Evolutionary conservation across 2,113 vertebrate species (phyloP).

Genomic region (Notarius lentiginosus): DNA sequence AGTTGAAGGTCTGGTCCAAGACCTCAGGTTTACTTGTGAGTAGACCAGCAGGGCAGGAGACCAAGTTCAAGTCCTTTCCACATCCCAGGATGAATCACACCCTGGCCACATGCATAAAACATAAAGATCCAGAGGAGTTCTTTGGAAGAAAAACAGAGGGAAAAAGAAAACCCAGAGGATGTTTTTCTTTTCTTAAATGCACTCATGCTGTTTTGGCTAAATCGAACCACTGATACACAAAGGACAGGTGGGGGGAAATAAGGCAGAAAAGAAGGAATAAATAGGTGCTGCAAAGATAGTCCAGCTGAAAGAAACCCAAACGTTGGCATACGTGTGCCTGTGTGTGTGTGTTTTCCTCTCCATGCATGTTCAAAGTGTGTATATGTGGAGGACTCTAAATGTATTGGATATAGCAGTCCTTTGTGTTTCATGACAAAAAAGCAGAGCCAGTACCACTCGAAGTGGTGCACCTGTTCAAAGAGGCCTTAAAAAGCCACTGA

Average conservation of each 20-base stretch:
- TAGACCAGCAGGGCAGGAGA: conserved; percentile 48
- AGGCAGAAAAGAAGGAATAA: conserved; percentile 29
- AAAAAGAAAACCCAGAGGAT: conserved; percentile 76
- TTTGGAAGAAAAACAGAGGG: conserved; percentile 61
- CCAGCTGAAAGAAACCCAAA: conserved; percentile 35
- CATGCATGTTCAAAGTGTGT: conserved; percentile 30
- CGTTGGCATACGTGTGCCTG: conserved; percentile 23
- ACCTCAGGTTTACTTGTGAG: conserved; percentile 47
- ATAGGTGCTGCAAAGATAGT: conserved; percentile 41
- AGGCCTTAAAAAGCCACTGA: conserved; percentile 49
- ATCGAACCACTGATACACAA: conserved; percentile 70
- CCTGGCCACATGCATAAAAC: conserved; percentile 77
- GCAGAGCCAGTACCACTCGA: conserved; percentile 40
- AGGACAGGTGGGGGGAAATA: conserved; percentile 53
- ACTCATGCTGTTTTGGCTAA: conserved; percentile 74
- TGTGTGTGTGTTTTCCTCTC: conserved; percentile 24
- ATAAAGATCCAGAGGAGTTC: conserved; percentile 77
- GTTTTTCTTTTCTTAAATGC: conserved; percentile 77
- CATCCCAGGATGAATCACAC: conserved; percentile 75
- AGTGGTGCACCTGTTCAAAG: conserved; percentile 56
- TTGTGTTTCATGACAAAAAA: conserved; percentile 48
- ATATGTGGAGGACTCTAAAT: conserved; percentile 56
- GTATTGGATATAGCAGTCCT: conserved; percentile 46
- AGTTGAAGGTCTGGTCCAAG: conserved; percentile 19
- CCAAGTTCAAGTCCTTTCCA: conserved; percentile 73